Conservation (phyloP, 2,888 invertebrate species). For the Ryuthela nishihirai region DNA sequence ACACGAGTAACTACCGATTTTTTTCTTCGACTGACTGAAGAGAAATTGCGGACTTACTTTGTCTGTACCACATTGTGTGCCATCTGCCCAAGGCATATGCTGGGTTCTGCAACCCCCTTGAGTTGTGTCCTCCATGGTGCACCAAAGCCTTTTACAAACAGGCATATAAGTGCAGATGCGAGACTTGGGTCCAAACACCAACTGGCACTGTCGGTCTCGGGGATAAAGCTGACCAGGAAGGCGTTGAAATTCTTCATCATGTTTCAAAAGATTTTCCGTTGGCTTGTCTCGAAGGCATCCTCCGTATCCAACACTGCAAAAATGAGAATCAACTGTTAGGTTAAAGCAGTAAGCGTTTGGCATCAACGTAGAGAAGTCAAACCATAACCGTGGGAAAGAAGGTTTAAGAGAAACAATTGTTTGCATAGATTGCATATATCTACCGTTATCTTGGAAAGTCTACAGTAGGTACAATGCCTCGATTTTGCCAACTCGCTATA, state of each 20-base stretch:
- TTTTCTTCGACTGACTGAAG: too few species aligned
- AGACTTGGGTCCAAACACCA: constrained; percentile 70
- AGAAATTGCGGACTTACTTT: too few species aligned
- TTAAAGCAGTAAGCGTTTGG: too few species aligned
- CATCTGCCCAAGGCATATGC: constrained; percentile 87
- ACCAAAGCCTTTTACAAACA: constrained; percentile 73
- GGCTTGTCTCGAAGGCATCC: constrained; percentile 70
- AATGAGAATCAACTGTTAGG: not conserved
- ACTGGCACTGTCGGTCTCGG: constrained; percentile 72
- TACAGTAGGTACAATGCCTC: too few species aligned
- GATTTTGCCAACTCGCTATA: too few species aligned
- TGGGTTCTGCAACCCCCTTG: constrained; percentile 67
- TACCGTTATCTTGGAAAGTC: too few species aligned
- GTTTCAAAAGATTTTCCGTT: constrained; percentile 46
- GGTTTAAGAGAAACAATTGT: too few species aligned
- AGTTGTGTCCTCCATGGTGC: constrained; percentile 59
- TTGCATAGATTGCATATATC: too few species aligned
- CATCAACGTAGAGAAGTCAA: too few species aligned
- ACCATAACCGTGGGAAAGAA: too few species aligned
- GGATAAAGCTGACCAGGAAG: constrained; percentile 70
- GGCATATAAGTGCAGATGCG: constrained; percentile 64
- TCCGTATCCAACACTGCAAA: constrained; percentile 62
- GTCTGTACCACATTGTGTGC: constrained; percentile 66
- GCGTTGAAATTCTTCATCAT: constrained; percentile 21
- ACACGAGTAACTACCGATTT: too few species aligned